phyloP scores from a whole-genome alignment of 2,797 vertebrate species.

The Onychomys torridus region DNA sequence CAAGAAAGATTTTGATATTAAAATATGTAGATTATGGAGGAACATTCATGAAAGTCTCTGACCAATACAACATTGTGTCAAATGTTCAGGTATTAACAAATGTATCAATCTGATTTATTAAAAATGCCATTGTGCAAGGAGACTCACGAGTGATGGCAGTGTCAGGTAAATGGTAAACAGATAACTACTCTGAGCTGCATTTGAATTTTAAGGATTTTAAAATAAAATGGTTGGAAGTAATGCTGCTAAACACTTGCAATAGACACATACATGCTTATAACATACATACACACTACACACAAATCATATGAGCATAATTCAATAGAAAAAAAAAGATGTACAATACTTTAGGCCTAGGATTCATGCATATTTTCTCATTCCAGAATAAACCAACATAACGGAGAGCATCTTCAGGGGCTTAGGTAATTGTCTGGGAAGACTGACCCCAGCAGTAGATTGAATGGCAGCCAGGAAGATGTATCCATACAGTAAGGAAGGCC shows the following conservation, averaged over 20 bases:
- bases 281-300: neutral
- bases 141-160: neutral
- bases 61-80: neutral
- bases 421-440: neutral
- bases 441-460: neutral
- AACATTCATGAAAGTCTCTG: neutral
- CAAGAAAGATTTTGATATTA: neutral
- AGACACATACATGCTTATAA: neutral
- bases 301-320: neutral
- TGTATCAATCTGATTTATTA: neutral
- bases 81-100: slow-evolving; percentile 12
- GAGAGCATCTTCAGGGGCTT: neutral
- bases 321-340: neutral
- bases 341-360: neutral
- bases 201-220: slow-evolving; percentile 61
- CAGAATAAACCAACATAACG: neutral
- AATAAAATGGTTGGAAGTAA: slow-evolving; percentile 7
- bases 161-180: neutral
- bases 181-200: slow-evolving; percentile 20
- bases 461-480: neutral
- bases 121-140: slow-evolving; percentile 13
- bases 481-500: neutral
- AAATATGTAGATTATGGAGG: neutral
- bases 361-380: neutral
- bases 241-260: neutral